phyloP scores from a whole-genome alignment of 2,888 invertebrate species.

The Crossocerus cetratus region DNA sequence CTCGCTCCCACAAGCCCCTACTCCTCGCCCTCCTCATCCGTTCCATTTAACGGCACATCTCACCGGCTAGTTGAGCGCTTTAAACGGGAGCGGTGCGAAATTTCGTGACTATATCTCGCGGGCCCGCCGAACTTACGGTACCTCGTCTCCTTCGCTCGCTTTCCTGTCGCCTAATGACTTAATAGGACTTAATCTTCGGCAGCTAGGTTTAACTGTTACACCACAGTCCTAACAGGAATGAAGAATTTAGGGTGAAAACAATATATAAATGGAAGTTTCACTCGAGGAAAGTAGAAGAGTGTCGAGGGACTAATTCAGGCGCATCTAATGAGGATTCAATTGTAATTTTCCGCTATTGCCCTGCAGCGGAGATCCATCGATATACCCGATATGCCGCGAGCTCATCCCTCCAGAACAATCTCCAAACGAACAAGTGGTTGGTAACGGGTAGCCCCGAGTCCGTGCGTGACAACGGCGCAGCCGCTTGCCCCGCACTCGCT shows the following conservation, averaged over 20 bases:
- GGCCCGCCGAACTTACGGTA: slow-evolving; percentile 49
- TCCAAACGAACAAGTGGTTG: too few relatives aligned
- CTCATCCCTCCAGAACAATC: too few relatives aligned
- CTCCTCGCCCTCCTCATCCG: too few relatives aligned
- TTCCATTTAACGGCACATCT: slow-evolving; percentile 59
- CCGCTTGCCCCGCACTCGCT: slow-evolving; percentile 6
- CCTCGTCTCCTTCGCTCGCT: slow-evolving; percentile 9
- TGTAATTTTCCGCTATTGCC: slow-evolving; percentile 19
- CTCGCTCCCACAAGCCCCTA: slow-evolving; percentile 25
- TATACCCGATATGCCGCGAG: neutral
- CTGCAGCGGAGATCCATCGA: slow-evolving; percentile 24
- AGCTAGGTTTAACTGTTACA: too few relatives aligned
- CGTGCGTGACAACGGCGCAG: slow-evolving; percentile 43
- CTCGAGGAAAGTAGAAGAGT: too few relatives aligned
- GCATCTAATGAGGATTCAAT: neutral
- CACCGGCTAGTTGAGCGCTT: slow-evolving; percentile 69
- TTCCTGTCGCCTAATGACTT: too few relatives aligned
- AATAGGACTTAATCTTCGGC: too few relatives aligned
- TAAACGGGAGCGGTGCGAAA: slow-evolving; percentile 64
- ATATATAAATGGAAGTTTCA: too few relatives aligned
- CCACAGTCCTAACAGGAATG: too few relatives aligned
- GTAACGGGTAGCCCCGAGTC: neutral
- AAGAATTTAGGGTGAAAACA: too few relatives aligned
- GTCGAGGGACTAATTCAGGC: too few relatives aligned
- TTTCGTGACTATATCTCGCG: slow-evolving; percentile 58